These are phyloP conservation scores for Clarias gariepinus DNA, from an alignment of 2,113 vertebrate species.

Conservation along the genomic window DNA sequence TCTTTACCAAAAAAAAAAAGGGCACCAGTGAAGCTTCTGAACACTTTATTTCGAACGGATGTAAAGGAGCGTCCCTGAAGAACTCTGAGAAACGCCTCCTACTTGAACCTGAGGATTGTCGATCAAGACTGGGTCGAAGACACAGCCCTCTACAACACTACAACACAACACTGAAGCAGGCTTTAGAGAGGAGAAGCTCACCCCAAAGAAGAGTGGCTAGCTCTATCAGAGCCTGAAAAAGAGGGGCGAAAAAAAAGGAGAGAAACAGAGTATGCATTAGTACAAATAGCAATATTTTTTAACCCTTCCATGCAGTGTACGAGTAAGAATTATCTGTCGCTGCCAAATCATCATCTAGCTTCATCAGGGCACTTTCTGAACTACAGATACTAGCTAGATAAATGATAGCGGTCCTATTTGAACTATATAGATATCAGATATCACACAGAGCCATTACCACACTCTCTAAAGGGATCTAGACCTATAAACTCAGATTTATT, in stretches of 20 bases:
- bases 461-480: background rate
- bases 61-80: constrained; percentile 14
- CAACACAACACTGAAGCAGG: background rate
- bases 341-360: background rate
- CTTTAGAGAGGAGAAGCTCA: constrained; percentile 26
- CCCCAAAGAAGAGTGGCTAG: constrained; percentile 5
- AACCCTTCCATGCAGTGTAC: background rate
- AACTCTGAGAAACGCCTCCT: background rate
- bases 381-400: background rate
- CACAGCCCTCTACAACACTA: background rate
- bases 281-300: background rate
- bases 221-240: constrained; percentile 62
- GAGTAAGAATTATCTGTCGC: background rate
- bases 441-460: background rate
- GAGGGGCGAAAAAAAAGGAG: too few relatives aligned
- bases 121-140: background rate
- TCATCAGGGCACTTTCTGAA: background rate
- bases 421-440: background rate
- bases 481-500: background rate
- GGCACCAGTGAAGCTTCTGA: background rate
- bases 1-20: constrained; percentile 28
- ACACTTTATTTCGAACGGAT: background rate
- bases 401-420: background rate
- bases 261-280: background rate
- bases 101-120: background rate